Percentiles rank a stretch among this genome's conserved stretches.
Evolutionary conservation across 2,888 invertebrate genomes (phyloP).

Genomic region (Hermaeophaga mercurialis): DNA sequence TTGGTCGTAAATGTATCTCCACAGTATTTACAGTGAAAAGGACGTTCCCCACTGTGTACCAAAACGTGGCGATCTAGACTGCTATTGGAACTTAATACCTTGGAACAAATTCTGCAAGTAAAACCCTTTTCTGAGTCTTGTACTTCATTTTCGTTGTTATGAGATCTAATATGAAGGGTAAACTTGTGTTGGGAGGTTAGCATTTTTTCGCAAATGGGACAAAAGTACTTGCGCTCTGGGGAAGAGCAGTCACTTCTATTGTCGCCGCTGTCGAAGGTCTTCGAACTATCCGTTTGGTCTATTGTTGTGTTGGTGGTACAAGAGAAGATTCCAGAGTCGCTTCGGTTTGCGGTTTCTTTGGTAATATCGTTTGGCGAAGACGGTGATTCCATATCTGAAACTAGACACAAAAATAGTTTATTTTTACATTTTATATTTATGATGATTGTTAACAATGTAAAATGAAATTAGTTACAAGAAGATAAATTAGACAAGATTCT

Average conservation of each 20-base stretch:
- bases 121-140: slow-evolving; percentile 59
- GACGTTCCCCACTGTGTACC: slow-evolving; percentile 80
- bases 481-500: no score
- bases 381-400: slow-evolving; percentile 51
- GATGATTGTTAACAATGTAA: no score
- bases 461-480: no score
- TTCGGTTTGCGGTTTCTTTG: slow-evolving; percentile 39
- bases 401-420: slow-evolving; percentile 39
- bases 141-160: slow-evolving; percentile 62
- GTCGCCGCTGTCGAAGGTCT: slow-evolving; percentile 62
- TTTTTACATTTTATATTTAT: no score
- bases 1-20: slow-evolving; percentile 83
- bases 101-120: slow-evolving; percentile 69
- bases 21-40: slow-evolving; percentile 79
- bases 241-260: slow-evolving; percentile 64
- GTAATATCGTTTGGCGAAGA: neutral
- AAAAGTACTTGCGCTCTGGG: slow-evolving; percentile 60
- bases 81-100: slow-evolving; percentile 77
- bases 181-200: slow-evolving; percentile 69
- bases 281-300: slow-evolving; percentile 39
- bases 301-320: slow-evolving; percentile 46
- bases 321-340: slow-evolving; percentile 56
- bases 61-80: slow-evolving; percentile 80
- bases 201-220: slow-evolving; percentile 69
- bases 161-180: slow-evolving; percentile 71